Base-by-base conservation (phyloP, 2,888 invertebrate genomes). In the Ormyrus rosae region DNA sequence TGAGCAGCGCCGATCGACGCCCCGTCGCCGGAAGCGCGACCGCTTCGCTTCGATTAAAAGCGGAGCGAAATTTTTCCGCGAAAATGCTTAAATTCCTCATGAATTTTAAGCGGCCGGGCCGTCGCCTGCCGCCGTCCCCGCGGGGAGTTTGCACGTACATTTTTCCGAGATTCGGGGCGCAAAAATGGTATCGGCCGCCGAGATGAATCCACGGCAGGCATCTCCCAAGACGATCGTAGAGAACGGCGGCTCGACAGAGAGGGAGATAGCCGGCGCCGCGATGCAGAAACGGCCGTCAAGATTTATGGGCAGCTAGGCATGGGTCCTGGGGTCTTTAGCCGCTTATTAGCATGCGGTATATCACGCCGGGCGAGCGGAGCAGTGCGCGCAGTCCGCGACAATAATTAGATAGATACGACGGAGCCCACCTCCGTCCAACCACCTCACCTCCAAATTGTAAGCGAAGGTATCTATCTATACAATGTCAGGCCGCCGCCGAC, bases 271-370 rank as follows among this genome's bases (percentile, higher is more conserved):
- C 34, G 75, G 81, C 79, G 85, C 84, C 84, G 81, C 83, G 84
- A 83, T 79, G 84, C 83, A 84, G 88, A 88, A 89, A 89, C 86
- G 86, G 86, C 84, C 86, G 87, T 87, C 85, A 86, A 88, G 90
- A 90, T 90, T 90, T 90, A 90, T 89, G 87, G 85, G 81, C 85
- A 85, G 85, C 85, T 84, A 86, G 85, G 86, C 87, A 87, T 86
- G 87, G 88, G 87, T 88, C 86, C 86, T 86, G 86, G 89, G 90
- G 90, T 90, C 90, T 90, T 90, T 90, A 90, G 90, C 85, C 90
- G 90, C 90, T 90, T 90, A 90, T 90, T 90, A 90, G 90, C 90
- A 90, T 90, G 90, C 89, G 89, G 90, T 90, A 90, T 90, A 90
- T 90, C 90, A 90, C 86, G 84, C 34, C 34, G 34, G 34, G 84